phyloP scores from a whole-genome alignment of 2,888 invertebrate genomes.

The Scelioninae gen. 1 region DNA sequence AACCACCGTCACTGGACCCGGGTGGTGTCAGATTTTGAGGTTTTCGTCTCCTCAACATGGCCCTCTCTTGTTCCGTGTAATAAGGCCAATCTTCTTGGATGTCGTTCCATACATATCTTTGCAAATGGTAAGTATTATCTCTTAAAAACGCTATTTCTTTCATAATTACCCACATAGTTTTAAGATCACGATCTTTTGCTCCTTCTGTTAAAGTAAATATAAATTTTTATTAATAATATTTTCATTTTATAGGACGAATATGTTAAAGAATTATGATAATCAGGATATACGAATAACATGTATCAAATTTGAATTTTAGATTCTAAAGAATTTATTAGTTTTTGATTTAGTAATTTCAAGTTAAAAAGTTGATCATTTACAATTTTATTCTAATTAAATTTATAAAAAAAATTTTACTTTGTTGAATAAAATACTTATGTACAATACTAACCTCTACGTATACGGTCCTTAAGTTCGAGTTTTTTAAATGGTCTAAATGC shows the following conservation, averaged over 20 bases:
- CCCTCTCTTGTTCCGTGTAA: conserved; percentile 95
- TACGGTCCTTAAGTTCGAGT: conserved; percentile 93
- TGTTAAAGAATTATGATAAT: too few relatives aligned
- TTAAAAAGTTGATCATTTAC: background rate
- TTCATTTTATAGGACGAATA: background rate
- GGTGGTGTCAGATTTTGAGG: conserved; percentile 96
- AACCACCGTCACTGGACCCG: conserved; percentile 92
- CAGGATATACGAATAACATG: too few relatives aligned
- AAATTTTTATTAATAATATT: conserved; percentile 37
- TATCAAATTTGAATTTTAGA: too few relatives aligned
- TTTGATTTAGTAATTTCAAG: background rate
- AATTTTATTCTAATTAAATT: too few relatives aligned
- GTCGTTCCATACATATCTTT: conserved; percentile 95
- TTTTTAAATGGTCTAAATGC: conserved; percentile 97
- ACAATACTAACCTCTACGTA: conserved; percentile 84
- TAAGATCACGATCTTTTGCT: conserved; percentile 92
- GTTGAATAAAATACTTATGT: too few relatives aligned
- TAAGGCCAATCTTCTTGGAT: conserved; percentile 97
- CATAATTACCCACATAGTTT: conserved; percentile 90
- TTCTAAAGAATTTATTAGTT: too few relatives aligned
- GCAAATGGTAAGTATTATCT: conserved; percentile 95
- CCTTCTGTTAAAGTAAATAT: conserved; percentile 89
- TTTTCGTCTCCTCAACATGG: conserved; percentile 94
- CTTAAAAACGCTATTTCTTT: conserved; percentile 92
- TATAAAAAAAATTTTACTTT: too few relatives aligned